Evolutionary conservation across 2,888 invertebrate species (phyloP), one percentile per base, ranked within the genome.

Genomic region (Drosophila anomelani): DNA sequence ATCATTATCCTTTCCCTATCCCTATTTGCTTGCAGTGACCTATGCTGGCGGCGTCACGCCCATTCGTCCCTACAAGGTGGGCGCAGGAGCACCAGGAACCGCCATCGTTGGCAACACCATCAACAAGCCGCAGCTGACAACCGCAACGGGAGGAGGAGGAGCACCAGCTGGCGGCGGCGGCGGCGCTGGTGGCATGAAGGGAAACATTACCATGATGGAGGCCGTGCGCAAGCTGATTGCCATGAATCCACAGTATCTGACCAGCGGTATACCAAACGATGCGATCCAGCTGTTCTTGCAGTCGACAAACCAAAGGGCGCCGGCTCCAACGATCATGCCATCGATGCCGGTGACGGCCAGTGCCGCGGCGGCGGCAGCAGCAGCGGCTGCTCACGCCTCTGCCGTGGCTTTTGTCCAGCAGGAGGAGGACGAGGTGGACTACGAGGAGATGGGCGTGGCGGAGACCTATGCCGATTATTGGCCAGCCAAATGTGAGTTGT

Each of bases 381-480:
- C 41, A 20, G 66, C 64, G 3, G 38, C 63, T 5, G 61, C 67
- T 10, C 75, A 80, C 49, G 74, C 77, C 53, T 56, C 80, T 1
- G 64, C 74, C 6, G 68, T 60, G 10, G 75, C 55, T 23, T 79
- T 61, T 44, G 79, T 78, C 26, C 82, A 85, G 53, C 84, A 84
- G 1, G 95, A 95, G 68, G 97, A 96, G 83, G 96, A 96, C 75
- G 96, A 96, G 87, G 97, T 96, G 0, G 98, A 98, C 76, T 98
- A 98, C 80, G 98, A 99, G 90, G 98, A 98, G 90, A 96, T 99
- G 95, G 99, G 98, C 15, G 98, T 99, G 20, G 98, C 99, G 0
- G 99, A 99, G 93, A 99, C 99, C 0, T 99, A 99, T 91, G 96
- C 98, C 8, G 98, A 99, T 90, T 99, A 99, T 91, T 98, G 98